These are phyloP conservation scores for Melinaea menophilus DNA, from an alignment of 2,888 invertebrate genomes.

Conservation along the genomic window DNA sequence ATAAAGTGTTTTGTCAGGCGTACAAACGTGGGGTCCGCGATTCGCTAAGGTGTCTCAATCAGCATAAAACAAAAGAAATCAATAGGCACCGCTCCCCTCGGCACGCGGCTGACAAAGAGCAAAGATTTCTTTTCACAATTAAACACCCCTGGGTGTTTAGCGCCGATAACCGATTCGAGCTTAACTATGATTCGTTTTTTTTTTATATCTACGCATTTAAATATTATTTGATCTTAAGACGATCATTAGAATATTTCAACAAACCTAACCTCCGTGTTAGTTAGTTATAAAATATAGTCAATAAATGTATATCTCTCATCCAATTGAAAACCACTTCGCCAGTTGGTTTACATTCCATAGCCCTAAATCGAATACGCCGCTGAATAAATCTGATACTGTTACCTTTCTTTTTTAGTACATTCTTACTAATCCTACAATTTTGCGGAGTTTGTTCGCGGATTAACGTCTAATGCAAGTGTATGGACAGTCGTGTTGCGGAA, in stretches of 20 bases:
- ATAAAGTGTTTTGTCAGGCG: slow-evolving; percentile 73
- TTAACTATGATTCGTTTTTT: slow-evolving; percentile 45
- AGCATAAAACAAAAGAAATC: slow-evolving; percentile 79
- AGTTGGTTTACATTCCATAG: slow-evolving; percentile 10
- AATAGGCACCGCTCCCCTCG: slow-evolving; percentile 60
- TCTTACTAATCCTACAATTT: slow-evolving; percentile 59
- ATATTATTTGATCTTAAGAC: slow-evolving; percentile 5
- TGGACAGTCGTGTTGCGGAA: slow-evolving; percentile 67
- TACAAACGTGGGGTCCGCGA: slow-evolving; percentile 54
- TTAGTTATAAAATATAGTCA: background rate
- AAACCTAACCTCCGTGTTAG: too few relatives aligned
- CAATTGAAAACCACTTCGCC: slow-evolving; percentile 9
- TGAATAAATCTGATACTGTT: slow-evolving; percentile 23
- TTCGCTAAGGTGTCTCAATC: slow-evolving; percentile 76
- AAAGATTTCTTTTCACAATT: slow-evolving; percentile 79
- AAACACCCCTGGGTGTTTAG: slow-evolving; percentile 67
- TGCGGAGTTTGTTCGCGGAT: slow-evolving; percentile 57
- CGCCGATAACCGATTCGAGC: slow-evolving; percentile 63
- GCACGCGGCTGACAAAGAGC: slow-evolving; percentile 72
- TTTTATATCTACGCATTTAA: slow-evolving; percentile 22
- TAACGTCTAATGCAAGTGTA: slow-evolving; percentile 56
- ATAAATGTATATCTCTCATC: background rate
- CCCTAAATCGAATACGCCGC: slow-evolving; percentile 6
- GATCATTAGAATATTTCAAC: too few relatives aligned
- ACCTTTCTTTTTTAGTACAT: slow-evolving; percentile 46